Evolutionary conservation across 2,888 invertebrate genomes (phyloP), one percentile per base, ranked within the genome.

Genomic region (Parasteatoda lunata): DNA sequence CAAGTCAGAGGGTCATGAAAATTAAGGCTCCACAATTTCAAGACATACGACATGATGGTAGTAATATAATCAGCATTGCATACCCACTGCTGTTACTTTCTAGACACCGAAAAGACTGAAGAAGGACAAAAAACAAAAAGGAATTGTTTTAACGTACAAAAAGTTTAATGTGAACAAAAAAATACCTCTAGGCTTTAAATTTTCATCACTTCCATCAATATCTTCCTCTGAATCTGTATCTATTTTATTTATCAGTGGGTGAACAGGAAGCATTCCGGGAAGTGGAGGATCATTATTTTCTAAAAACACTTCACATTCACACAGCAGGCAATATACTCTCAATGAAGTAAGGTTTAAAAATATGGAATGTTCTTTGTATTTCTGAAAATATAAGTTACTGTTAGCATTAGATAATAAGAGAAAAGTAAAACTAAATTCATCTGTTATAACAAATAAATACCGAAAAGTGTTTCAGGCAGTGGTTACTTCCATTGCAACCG

Each of bases 321-420:
- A 98, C 88, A 94, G 92, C 91, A 96, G 96, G 92, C 97, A 98
- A 97, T 97, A 97, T 90, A 97, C 94, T 89, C 97, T 93, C 91
- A 95, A 94, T 0, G 96, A 96, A 1, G 95, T 95, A 84, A 97
- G 92, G 92, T 97, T 97, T 94, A 97, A 95, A 92, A 97, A 95
- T 90, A 96, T 94, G 90, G 95, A 95, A 92, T 97, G 97, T 15
- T 93, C 92, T 64, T 94, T 94, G 90, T 93, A 93, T 88, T 93
- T 94, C 94, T 95, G 90, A 8, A 89, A 89, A 9, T 9, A 54
- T 15, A 48, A 59, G 48, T 13, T 3, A 65, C 47, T 51, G n/a
- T 51, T n/a, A 68, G n/a, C 51, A 4, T 3, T 66, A 59, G 13
- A 47, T 5, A 45, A 51, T 8, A 69, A 9, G 4, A 54, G 49